Evolutionary conservation across 2,888 invertebrate species (phyloP).

Genomic region (Gasteruption jaculator): DNA sequence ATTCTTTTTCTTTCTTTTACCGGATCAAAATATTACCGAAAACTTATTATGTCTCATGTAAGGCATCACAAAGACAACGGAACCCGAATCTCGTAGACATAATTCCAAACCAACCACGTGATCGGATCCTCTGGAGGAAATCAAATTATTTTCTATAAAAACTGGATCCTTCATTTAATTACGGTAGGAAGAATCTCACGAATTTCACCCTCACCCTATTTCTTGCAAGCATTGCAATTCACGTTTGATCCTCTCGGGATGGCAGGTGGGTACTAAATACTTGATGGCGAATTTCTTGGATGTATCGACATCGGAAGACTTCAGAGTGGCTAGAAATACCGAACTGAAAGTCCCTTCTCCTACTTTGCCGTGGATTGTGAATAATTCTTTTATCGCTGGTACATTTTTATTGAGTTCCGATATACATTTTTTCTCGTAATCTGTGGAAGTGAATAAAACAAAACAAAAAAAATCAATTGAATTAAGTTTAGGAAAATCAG

Average conservation of each 20-base stretch:
- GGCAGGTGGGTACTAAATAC: constrained; percentile 82
- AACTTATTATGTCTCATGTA: constrained; percentile 80
- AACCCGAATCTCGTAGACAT: constrained; percentile 72
- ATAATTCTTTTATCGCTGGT: constrained; percentile 62
- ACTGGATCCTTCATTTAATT: constrained; percentile 5
- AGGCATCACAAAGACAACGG: constrained; percentile 86
- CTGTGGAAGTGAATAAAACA: too few relatives aligned
- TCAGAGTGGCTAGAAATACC: constrained; percentile 73
- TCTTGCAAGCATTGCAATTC: constrained; percentile 76
- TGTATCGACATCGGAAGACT: constrained; percentile 50
- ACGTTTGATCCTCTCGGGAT: constrained; percentile 74
- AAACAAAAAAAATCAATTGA: too few relatives aligned
- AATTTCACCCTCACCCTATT: constrained; percentile 61
- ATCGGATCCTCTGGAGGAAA: constrained; percentile 65
- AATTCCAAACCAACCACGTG: constrained; percentile 79
- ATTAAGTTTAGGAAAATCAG: too few relatives aligned
- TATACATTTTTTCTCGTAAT: constrained; percentile 37
- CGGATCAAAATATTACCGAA: constrained; percentile 56
- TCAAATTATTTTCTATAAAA: constrained; percentile 1
- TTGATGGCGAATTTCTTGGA: constrained; percentile 73
- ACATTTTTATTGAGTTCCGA: constrained; percentile 53
- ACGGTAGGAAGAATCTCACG: background rate
- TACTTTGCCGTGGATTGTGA: constrained; percentile 67
- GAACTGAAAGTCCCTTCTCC: constrained; percentile 86
- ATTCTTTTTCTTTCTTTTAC: too few relatives aligned